phyloP scores from a whole-genome alignment of 2,888 invertebrate species.

The Phengaris arion region DNA sequence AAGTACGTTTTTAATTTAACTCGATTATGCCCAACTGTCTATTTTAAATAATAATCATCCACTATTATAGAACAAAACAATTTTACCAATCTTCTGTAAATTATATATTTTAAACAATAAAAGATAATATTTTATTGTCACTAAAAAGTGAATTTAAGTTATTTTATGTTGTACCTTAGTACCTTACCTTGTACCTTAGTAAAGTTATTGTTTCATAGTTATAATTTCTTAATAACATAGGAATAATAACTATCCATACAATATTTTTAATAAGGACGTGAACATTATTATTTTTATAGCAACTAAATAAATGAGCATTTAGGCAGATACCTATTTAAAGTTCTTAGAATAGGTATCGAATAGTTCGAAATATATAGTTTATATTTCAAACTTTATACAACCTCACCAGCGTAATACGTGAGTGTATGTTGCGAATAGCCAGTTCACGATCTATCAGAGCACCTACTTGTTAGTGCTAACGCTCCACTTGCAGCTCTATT shows the following conservation, averaged over 20 bases:
- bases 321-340: no score
- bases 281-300: no score
- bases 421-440: not conserved
- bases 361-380: not conserved
- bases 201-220: not conserved
- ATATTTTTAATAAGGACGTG: no score
- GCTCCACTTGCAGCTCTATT: constrained; percentile 6
- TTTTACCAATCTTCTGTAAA: no score
- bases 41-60: not conserved
- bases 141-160: not conserved
- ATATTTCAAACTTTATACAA: not conserved
- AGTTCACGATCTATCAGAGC: not conserved
- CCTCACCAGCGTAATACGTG: not conserved
- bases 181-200: no score
- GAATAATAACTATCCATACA: no score
- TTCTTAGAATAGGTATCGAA: no score
- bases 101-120: not conserved
- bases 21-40: not conserved
- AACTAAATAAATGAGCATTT: no score
- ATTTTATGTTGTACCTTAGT: no score
- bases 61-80: not conserved
- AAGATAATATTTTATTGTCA: not conserved
- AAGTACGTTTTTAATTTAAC: not conserved
- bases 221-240: no score
- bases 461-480: constrained; percentile 16